Conservation (phyloP, 2,797 vertebrate genomes). For the Anabas testudineus region DNA sequence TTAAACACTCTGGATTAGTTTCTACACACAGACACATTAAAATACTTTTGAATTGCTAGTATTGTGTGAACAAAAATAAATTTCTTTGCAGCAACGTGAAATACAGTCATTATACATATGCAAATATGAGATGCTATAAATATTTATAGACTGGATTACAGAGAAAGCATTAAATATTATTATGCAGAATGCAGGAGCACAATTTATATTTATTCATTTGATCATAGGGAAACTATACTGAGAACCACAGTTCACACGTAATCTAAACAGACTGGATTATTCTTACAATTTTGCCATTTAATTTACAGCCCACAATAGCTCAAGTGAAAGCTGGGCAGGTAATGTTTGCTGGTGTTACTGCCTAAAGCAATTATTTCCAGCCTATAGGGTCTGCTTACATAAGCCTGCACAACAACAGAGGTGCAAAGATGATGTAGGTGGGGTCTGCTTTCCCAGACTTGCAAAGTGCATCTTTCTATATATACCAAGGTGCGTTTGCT, state of each 20-base stretch:
- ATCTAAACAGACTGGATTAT: conserved; percentile 54
- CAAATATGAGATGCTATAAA: conserved; percentile 58
- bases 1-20: conserved; percentile 23
- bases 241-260: conserved; percentile 28
- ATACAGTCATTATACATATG: conserved; percentile 50
- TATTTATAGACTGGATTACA: conserved; percentile 38
- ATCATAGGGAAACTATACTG: conserved; percentile 19
- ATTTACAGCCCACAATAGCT: conserved; percentile 54
- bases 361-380: conserved; percentile 51
- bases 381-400: conserved; percentile 45
- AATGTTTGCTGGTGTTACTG: conserved; percentile 43
- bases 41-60: not conserved
- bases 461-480: conserved; percentile 12
- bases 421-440: conserved; percentile 10
- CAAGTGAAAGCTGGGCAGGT: conserved; percentile 50
- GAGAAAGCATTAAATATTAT: conserved; percentile 39
- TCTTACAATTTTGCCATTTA: conserved; percentile 58
- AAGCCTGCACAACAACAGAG: conserved; percentile 29
- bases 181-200: conserved; percentile 16
- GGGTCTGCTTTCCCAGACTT: not conserved
- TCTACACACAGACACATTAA: conserved; percentile 4
- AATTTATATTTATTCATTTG: conserved; percentile 63
- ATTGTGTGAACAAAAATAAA: conserved; percentile 20
- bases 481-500: conserved; percentile 25
- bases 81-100: not conserved